These are phyloP conservation scores for Sesamia inferens DNA, from an alignment of 2,888 invertebrate genomes.

Conservation along the genomic window DNA sequence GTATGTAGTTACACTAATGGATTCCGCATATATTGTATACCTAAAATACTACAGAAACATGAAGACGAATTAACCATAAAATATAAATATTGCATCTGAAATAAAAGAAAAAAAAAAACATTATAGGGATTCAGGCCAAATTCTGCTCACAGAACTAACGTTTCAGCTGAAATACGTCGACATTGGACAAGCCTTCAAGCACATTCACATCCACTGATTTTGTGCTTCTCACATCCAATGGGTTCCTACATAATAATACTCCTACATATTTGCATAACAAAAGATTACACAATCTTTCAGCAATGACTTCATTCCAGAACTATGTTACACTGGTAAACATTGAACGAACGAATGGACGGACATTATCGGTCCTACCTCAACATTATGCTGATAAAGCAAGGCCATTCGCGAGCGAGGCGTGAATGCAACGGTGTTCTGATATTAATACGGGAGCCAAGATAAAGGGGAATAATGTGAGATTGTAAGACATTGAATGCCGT, in stretches of 20 bases:
- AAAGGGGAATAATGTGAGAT: background rate
- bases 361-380: constrained; percentile 43
- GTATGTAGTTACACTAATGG: too few species aligned
- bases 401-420: constrained; percentile 19
- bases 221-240: too few species aligned
- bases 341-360: constrained; percentile 31
- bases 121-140: too few species aligned
- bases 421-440: constrained; percentile 27
- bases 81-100: too few species aligned
- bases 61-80: too few species aligned
- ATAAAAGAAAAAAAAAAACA: too few species aligned
- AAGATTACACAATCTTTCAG: constrained; percentile 31
- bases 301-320: constrained; percentile 29
- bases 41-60: too few species aligned
- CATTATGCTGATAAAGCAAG: constrained; percentile 37
- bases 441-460: constrained; percentile 14
- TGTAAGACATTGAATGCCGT: background rate
- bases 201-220: too few species aligned
- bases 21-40: too few species aligned
- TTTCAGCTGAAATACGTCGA: too few species aligned
- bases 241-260: too few species aligned
- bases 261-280: background rate
- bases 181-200: too few species aligned
- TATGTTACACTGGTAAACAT: constrained; percentile 7
- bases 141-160: background rate